Percentiles rank a stretch among this genome's conserved stretches.
These are phyloP conservation scores for Myripristis jacobus DNA, from an alignment of 2,797 vertebrate species.

Conservation along the genomic window DNA sequence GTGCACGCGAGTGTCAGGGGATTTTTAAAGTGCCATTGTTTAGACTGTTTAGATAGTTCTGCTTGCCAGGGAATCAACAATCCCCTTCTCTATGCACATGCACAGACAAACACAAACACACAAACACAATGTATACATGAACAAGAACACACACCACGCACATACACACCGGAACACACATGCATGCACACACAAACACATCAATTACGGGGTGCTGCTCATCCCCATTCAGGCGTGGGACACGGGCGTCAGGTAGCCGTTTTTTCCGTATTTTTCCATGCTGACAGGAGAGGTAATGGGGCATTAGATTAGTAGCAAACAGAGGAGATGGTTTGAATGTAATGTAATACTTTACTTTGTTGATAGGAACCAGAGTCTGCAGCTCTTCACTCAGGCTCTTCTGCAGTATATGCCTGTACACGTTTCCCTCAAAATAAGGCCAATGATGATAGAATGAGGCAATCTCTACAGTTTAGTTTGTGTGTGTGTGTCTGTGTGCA, in stretches of 20 bases:
- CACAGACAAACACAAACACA: slow-evolving; percentile 6
- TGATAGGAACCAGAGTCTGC: slow-evolving; percentile 64
- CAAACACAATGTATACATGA: slow-evolving; percentile 22
- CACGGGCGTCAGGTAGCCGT: slow-evolving; percentile 50
- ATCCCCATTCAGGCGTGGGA: slow-evolving; percentile 51
- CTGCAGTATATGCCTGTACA: slow-evolving; percentile 57
- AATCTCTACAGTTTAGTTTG: slow-evolving; percentile 75
- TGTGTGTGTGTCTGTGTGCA: slow-evolving; percentile 1
- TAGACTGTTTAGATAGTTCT: slow-evolving; percentile 66
- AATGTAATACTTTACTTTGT: slow-evolving; percentile 66
- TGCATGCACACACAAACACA: slow-evolving; percentile 5
- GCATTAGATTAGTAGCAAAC: slow-evolving; percentile 73
- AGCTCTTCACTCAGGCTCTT: slow-evolving; percentile 61
- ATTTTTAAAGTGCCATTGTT: slow-evolving; percentile 64
- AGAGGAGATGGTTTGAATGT: slow-evolving; percentile 63
- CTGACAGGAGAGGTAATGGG: slow-evolving; percentile 77
- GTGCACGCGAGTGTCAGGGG: slow-evolving; percentile 6
- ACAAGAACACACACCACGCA: slow-evolving; percentile 4
- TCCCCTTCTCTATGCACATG: slow-evolving; percentile 35
- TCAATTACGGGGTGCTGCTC: slow-evolving; percentile 41
- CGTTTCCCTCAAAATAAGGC: slow-evolving; percentile 75
- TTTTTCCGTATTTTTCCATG: slow-evolving; percentile 50
- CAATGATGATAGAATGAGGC: slow-evolving; percentile 85
- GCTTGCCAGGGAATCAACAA: slow-evolving; percentile 46
- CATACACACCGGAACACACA: slow-evolving; percentile 15